Evolutionary conservation across 2,113 vertebrate species (phyloP).

Genomic region (Apodemus sylvaticus): DNA sequence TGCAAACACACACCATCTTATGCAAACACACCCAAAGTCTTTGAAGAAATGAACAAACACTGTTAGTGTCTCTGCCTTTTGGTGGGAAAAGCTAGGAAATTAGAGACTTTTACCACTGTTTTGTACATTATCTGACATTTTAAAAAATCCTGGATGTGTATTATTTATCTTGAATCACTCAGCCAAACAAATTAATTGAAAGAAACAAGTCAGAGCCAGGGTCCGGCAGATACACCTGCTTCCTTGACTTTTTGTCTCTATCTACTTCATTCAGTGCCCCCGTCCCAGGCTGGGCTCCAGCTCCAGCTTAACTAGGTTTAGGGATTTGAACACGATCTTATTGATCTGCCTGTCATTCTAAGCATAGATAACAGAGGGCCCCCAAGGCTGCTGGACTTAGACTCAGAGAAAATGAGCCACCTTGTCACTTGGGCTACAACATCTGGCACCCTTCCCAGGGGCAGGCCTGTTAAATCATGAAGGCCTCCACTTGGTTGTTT

Average conservation of each 20-base stretch:
- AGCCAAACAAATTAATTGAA: constrained; percentile 39
- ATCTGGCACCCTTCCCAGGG: constrained; percentile 47
- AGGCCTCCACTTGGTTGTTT: not conserved
- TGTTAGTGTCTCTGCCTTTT: not conserved
- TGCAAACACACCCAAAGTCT: not conserved
- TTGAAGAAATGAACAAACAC: not conserved
- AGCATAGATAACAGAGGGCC: not conserved
- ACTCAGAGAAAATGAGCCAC: not conserved
- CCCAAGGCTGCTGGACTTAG: not conserved
- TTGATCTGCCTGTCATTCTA: constrained; percentile 44
- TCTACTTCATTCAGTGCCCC: not conserved
- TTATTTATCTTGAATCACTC: constrained; percentile 20
- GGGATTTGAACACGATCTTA: constrained; percentile 10
- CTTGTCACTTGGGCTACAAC: constrained; percentile 41
- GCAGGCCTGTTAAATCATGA: constrained; percentile 1
- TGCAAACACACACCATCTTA: not conserved
- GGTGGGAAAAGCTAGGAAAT: not conserved
- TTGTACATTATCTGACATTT: not conserved
- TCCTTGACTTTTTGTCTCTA: not conserved
- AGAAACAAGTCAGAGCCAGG: not conserved
- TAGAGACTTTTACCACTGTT: not conserved
- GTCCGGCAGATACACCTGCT: not conserved
- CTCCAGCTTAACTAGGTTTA: constrained; percentile 26
- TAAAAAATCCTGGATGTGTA: not conserved
- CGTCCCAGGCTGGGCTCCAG: not conserved